Conservation (phyloP, 2,113 vertebrate species). For the Corydoras maculifer region DNA sequence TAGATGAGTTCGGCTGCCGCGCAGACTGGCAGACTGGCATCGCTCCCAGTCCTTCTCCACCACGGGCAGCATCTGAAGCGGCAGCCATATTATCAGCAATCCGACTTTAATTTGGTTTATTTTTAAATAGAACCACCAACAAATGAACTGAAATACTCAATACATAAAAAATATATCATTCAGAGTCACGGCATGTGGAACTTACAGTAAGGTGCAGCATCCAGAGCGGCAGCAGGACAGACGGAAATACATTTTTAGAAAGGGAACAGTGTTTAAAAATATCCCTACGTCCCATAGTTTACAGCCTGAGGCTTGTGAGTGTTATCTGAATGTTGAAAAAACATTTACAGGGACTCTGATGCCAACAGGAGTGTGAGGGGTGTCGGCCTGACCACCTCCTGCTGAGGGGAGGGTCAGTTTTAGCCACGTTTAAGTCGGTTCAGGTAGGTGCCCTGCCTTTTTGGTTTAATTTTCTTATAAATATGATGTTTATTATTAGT, state of each 20-base stretch:
- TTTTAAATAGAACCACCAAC: too few relatives aligned
- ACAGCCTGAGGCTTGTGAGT: neutral
- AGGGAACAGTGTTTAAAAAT: neutral
- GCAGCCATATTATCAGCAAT: too few relatives aligned
- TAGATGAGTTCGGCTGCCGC: conserved; percentile 69
- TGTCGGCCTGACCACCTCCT: too few relatives aligned
- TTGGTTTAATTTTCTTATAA: neutral
- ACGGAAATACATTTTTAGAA: conserved; percentile 10
- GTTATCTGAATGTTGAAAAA: too few relatives aligned
- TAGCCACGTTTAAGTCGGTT: too few relatives aligned
- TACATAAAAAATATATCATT: too few relatives aligned
- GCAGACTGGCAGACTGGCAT: conserved; percentile 66
- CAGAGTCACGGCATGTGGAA: too few relatives aligned
- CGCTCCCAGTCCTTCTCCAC: conserved; percentile 81
- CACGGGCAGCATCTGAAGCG: conserved; percentile 39
- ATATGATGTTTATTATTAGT: neutral
- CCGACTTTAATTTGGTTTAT: too few relatives aligned
- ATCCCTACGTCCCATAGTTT: neutral
- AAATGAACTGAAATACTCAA: too few relatives aligned
- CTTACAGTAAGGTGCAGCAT: conserved; percentile 15
- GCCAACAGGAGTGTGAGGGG: too few relatives aligned
- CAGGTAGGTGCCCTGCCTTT: too few relatives aligned
- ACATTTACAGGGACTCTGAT: neutral
- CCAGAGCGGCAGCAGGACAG: conserved; percentile 37
- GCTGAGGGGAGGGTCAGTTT: too few relatives aligned